Percentiles rank a stretch among this genome's conserved stretches.
Evolutionary conservation across 1,140 invertebrate species (phyloP).

Genomic region (Leptinotarsa undecemlineata): DNA sequence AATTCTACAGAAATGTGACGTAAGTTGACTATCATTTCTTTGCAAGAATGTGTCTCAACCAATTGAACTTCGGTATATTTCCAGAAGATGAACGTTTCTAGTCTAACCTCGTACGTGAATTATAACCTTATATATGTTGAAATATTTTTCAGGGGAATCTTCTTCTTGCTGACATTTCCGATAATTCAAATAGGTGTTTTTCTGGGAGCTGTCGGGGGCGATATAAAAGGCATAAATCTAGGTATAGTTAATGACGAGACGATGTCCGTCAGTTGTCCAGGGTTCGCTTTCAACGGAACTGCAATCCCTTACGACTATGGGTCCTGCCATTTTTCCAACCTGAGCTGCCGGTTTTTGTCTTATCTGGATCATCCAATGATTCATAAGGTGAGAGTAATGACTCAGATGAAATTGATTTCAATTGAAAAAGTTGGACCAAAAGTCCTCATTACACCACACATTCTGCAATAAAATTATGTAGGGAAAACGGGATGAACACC

Average conservation of each 20-base stretch:
- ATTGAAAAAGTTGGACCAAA: too few relatives aligned
- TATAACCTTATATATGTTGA: too few relatives aligned
- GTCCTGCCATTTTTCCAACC: constrained; percentile 58
- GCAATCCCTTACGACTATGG: constrained; percentile 45
- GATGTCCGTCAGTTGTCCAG: constrained; percentile 52
- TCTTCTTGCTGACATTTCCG: constrained; percentile 82
- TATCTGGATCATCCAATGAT: constrained; percentile 58
- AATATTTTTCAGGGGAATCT: constrained; percentile 65
- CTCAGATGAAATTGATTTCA: too few relatives aligned
- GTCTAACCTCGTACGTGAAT: too few relatives aligned
- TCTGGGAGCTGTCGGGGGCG: constrained; percentile 77
- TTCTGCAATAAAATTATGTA: too few relatives aligned
- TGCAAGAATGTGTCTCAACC: too few relatives aligned
- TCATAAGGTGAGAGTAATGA: constrained; percentile 50
- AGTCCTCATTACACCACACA: too few relatives aligned
- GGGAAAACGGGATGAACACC: too few relatives aligned
- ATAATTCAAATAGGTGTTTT: constrained; percentile 79
- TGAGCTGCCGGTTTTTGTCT: constrained; percentile 64
- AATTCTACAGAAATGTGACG: constrained; percentile 47
- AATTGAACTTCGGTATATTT: too few relatives aligned
- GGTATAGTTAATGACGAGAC: constrained; percentile 78
- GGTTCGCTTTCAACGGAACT: constrained; percentile 45
- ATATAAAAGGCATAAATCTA: constrained; percentile 72
- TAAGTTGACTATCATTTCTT: constrained; percentile 27
- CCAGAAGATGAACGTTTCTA: too few relatives aligned